Percentiles rank a stretch among this genome's conserved stretches.
These are phyloP conservation scores for Oceanodroma leucorhoa DNA, from an alignment of 2,797 vertebrate genomes.

Conservation along the genomic window DNA sequence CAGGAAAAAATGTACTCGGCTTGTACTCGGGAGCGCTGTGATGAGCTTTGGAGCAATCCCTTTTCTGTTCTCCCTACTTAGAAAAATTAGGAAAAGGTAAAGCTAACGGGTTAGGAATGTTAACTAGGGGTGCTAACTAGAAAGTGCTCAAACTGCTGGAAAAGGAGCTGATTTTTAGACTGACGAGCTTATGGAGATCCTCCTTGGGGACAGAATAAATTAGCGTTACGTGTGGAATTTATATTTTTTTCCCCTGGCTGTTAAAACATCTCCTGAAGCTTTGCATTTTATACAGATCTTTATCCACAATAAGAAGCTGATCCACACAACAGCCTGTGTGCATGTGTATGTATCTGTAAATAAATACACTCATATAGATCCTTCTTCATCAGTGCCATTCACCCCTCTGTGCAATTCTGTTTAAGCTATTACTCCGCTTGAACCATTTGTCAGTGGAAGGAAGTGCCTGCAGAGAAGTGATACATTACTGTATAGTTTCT, in stretches of 20 bases:
- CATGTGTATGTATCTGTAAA: neutral
- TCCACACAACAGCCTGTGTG: neutral
- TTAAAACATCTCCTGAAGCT: constrained; percentile 1
- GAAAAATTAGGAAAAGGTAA: constrained; percentile 10
- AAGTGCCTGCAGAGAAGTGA: constrained; percentile 47
- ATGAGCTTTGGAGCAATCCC: neutral
- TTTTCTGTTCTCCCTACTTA: neutral
- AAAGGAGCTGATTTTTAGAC: neutral
- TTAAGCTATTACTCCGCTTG: constrained; percentile 26
- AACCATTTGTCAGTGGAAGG: constrained; percentile 46
- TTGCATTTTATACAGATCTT: constrained; percentile 10
- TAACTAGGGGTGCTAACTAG: neutral
- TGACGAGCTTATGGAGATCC: neutral
- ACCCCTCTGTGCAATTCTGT: neutral
- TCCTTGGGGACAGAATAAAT: neutral
- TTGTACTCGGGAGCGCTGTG: neutral
- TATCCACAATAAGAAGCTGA: neutral
- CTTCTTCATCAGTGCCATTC: neutral
- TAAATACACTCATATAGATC: neutral
- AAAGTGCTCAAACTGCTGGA: neutral
- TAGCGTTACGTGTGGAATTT: neutral
- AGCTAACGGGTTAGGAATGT: neutral
- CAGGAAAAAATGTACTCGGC: constrained; percentile 27
- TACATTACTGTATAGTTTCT: constrained; percentile 41
- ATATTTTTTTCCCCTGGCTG: neutral